Conservation (phyloP, 2,797 vertebrate species). For the Cheirogaleus major region DNA sequence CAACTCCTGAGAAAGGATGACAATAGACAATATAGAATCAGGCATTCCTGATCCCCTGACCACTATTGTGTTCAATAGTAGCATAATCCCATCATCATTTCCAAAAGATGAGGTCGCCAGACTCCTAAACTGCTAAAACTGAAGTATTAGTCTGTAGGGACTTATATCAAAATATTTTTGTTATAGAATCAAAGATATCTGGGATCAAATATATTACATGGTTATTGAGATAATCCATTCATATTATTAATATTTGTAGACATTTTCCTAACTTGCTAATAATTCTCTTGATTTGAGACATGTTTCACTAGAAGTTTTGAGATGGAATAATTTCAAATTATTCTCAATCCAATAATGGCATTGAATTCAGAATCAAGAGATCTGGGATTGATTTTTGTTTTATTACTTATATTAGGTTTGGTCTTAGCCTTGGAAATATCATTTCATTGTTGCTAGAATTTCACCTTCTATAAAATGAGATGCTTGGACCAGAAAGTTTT, state of each 20-base stretch:
- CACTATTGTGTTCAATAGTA: background rate
- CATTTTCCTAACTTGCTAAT: background rate
- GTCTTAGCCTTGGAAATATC: background rate
- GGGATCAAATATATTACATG: background rate
- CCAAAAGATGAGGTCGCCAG: background rate
- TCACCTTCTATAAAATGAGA: background rate
- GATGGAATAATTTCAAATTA: background rate
- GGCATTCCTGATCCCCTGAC: background rate
- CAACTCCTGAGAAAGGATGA: background rate
- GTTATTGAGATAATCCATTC: background rate
- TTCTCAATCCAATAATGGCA: background rate
- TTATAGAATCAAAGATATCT: background rate
- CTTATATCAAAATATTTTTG: background rate
- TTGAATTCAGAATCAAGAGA: background rate
- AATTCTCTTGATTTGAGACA: background rate
- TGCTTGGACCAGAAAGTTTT: background rate
- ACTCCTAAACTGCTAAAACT: background rate
- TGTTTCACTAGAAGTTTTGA: background rate
- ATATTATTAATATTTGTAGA: background rate
- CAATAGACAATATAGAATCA: background rate
- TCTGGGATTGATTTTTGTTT: background rate
- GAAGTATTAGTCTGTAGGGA: background rate
- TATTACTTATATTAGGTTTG: background rate
- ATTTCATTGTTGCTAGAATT: conserved; percentile 12
- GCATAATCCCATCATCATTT: background rate